Conservation (phyloP, 2,888 invertebrate genomes). For the Oxycera nigricornis region DNA sequence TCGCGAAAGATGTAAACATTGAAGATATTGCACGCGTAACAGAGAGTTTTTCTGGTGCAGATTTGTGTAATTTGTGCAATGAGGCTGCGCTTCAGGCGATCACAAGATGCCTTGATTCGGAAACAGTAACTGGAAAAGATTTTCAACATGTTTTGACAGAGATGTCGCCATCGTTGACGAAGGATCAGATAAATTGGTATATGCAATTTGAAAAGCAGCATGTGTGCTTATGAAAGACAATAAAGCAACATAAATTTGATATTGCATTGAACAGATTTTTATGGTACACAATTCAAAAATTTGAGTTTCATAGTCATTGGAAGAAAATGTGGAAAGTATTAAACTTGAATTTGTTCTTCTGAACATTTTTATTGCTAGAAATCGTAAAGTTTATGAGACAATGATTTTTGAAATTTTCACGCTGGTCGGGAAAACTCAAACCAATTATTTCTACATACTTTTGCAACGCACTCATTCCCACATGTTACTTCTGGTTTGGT, state of each 20-base stretch:
- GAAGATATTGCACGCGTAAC: slow-evolving; percentile 62
- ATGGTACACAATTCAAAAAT: no score
- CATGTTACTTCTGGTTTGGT: no score
- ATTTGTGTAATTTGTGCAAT: slow-evolving; percentile 67
- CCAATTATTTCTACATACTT: no score
- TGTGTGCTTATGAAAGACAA: not conserved
- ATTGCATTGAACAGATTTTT: not conserved
- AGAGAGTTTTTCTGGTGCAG: slow-evolving; percentile 68
- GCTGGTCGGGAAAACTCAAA: no score
- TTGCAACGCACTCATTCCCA: no score
- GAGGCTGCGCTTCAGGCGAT: slow-evolving; percentile 70
- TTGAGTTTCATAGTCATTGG: no score
- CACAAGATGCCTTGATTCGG: slow-evolving; percentile 61
- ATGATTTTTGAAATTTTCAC: no score
- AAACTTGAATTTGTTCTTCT: no score
- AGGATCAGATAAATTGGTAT: slow-evolving; percentile 59
- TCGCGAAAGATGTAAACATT: slow-evolving; percentile 61
- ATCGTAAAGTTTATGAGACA: no score
- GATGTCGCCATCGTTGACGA: slow-evolving; percentile 61
- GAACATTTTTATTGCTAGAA: no score
- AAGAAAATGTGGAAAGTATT: no score
- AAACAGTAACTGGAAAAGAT: slow-evolving; percentile 57
- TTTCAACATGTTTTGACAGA: slow-evolving; percentile 59
- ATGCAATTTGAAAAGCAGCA: slow-evolving; percentile 53
- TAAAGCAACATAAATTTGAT: not conserved